Base-by-base conservation (phyloP, 2,113 vertebrate species). In the Carassius gibelio region DNA sequence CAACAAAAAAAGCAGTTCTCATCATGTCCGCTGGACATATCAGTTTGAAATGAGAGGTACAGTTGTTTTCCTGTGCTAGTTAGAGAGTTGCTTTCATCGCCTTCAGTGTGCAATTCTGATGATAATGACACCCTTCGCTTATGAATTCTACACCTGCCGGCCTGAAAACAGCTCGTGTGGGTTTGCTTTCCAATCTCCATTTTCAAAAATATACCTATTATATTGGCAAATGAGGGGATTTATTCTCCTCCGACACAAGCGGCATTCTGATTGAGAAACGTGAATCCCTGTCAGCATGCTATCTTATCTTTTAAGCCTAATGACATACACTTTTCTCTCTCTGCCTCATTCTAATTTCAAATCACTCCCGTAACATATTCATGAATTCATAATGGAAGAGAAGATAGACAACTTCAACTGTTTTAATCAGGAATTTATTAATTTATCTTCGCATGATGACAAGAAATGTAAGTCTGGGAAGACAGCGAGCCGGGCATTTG, bases 231-330 rank as follows among this genome's bases (percentile, higher is more conserved):
- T 69, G 75, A 84, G 62, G 48, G 30, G 84, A 77, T 69, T 77
- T 78, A 45, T 62, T 57, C 26, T 72, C 48, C 34, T 66, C 21
- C 0, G 10, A 59, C 75, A 78, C 30, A 77, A 19, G 61, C 48
- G 13, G 66, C 48, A 57, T 82, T 82, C 81, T 82, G 66, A 82
- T 82, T 55, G 64, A 66, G 30, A 82, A 82, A 69, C 21, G 3
- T 82, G 64, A 82, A 82, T 71, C 48, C 50, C 50, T 72, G 66
- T 82, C 66, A 71, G 81, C 21, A 3, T 57, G 66, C 81, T 36
- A 72, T 82, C 48, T 72, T 72, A 57, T 72, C 81, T 82, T 82
- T 82, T 82, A 82, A 72, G 81, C 34, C 50, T 55, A 82, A 82
- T 36, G 50, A 42, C 48, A 82, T 23, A 82, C 64, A 57, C 66